Conservation (phyloP, 92 coral and sea anemone genomes). For the Siderastrea radians region DNA sequence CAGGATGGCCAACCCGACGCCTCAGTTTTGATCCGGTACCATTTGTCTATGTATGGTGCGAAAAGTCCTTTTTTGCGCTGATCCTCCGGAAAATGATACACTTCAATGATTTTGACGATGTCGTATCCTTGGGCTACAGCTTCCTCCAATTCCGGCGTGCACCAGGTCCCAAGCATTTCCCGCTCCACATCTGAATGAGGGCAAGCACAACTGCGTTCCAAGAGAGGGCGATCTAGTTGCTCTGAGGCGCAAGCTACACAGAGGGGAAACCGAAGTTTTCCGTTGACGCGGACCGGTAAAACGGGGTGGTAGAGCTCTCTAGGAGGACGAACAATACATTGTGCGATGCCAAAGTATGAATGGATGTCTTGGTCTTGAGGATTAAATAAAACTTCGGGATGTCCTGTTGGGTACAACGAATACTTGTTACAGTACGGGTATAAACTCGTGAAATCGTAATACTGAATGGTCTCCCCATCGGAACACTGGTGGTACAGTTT, state of each 20-base stretch:
- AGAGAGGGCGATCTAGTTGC: neutral
- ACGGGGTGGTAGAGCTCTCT: slow-evolving; percentile 11
- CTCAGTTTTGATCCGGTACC: slow-evolving; percentile 7
- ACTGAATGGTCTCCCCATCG: neutral
- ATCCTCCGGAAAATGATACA: neutral
- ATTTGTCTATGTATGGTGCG: neutral
- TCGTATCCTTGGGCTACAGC: neutral
- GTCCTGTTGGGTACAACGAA: neutral
- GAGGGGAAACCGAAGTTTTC: neutral
- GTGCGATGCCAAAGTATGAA: neutral
- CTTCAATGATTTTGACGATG: neutral
- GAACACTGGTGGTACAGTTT: neutral
- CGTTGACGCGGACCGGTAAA: neutral
- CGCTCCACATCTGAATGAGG: neutral
- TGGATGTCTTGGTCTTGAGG: neutral
- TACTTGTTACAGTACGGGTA: slow-evolving; percentile 7
- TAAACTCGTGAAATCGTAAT: neutral
- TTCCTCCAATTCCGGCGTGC: neutral
- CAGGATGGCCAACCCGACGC: neutral
- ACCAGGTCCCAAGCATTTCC: neutral
- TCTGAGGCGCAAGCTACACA: neutral
- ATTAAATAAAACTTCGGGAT: neutral
- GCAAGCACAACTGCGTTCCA: neutral
- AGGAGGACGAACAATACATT: neutral
- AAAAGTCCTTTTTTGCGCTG: neutral